phyloP scores from a whole-genome alignment of 2,113 vertebrate species.

The Cervus canadensis region DNA sequence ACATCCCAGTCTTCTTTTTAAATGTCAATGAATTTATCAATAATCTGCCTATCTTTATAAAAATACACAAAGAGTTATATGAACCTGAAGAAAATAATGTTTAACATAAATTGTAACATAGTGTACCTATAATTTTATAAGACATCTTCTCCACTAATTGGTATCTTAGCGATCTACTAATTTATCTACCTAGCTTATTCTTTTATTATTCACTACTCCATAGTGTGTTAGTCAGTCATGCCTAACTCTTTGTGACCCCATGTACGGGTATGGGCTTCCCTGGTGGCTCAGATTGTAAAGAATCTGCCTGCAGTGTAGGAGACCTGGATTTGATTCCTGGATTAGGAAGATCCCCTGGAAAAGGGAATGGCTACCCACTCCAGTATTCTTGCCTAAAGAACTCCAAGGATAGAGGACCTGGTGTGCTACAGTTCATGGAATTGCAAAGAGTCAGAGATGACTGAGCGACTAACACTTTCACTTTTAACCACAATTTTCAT shows the following conservation, averaged over 20 bases:
- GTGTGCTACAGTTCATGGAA: background rate
- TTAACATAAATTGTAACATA: background rate
- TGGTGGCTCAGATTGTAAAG: background rate
- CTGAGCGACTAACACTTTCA: background rate
- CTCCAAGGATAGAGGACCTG: background rate
- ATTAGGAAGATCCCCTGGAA: background rate
- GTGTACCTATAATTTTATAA: background rate
- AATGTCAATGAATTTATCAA: background rate
- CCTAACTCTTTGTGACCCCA: background rate
- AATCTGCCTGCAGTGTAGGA: background rate
- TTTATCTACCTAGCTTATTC: background rate
- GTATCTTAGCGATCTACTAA: background rate
- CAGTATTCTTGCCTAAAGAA: background rate
- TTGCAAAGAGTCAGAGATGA: background rate
- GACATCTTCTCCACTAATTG: background rate
- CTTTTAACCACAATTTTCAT: background rate
- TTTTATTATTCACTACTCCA: background rate
- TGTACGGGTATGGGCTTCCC: background rate
- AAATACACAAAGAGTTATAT: background rate
- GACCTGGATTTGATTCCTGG: background rate
- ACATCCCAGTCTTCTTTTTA: background rate
- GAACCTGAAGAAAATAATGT: background rate
- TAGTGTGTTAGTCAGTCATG: background rate
- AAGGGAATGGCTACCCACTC: background rate
- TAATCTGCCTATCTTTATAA: background rate